These are phyloP conservation scores for Melanogrammus aeglefinus DNA, from an alignment of 2,797 vertebrate genomes.

Conservation along the genomic window DNA sequence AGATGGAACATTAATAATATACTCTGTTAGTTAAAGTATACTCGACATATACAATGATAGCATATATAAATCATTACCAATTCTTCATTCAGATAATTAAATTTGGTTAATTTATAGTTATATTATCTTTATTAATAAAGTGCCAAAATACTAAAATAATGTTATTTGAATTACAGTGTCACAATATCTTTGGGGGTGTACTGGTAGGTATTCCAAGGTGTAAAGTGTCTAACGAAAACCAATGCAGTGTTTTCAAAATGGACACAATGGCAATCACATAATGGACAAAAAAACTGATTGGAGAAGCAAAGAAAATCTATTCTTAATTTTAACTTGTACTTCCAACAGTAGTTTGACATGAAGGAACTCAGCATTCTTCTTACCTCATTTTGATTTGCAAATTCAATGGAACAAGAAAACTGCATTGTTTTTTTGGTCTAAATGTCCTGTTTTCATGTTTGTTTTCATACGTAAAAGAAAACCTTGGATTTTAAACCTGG, in stretches of 20 bases:
- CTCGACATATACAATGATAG: not conserved
- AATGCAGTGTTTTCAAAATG: constrained; percentile 39
- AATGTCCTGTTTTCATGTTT: not conserved
- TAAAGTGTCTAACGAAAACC: constrained; percentile 52
- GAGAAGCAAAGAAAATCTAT: constrained; percentile 1
- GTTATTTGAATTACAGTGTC: constrained; percentile 87
- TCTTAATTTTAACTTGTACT: not conserved
- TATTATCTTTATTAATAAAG: not conserved
- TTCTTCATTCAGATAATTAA: not conserved
- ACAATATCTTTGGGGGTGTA: constrained; percentile 93
- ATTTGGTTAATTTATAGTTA: not conserved
- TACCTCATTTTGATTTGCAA: not conserved
- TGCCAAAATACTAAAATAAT: constrained; percentile 45
- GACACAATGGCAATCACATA: constrained; percentile 22
- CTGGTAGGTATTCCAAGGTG: constrained; percentile 81
- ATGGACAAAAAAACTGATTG: not conserved
- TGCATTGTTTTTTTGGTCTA: constrained; percentile 25
- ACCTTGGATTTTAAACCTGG: too few species aligned
- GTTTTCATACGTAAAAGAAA: not conserved
- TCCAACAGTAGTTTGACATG: not conserved
- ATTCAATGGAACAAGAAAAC: constrained; percentile 22
- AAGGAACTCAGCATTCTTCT: not conserved
- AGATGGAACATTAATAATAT: not conserved
- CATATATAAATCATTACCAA: not conserved
- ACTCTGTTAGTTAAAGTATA: not conserved